A percentile compares a stretch with the other conserved stretches of the same genome.
phyloP scores from a whole-genome alignment of 2,888 invertebrate species.

The Dascillus cervinus region DNA sequence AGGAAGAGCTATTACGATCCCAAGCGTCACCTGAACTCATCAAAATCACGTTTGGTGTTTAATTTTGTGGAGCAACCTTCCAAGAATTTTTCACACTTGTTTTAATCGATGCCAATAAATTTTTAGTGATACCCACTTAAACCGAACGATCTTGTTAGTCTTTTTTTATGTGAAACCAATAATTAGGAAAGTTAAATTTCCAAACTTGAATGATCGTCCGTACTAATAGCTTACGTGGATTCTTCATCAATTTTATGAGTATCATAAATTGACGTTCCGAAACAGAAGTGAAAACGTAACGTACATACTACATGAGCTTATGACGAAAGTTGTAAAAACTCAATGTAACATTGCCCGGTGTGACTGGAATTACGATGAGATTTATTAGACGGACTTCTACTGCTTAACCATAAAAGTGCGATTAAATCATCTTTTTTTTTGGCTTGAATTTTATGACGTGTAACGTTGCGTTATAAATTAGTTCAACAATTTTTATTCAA shows the following conservation, averaged over 20 bases:
- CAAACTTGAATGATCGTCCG: slow-evolving; percentile 6
- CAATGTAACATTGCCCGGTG: slow-evolving; percentile 2
- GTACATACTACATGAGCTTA: background rate
- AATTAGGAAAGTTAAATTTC: slow-evolving; percentile 10
- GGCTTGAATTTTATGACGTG: slow-evolving; percentile 8
- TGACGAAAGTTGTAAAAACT: slow-evolving; percentile 10
- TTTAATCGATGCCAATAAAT: too few relatives aligned
- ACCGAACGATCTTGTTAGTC: too few relatives aligned
- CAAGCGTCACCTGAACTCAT: too few relatives aligned
- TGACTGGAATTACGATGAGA: slow-evolving; percentile 9
- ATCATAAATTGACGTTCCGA: slow-evolving; percentile 13
- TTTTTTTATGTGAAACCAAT: slow-evolving; percentile 13
- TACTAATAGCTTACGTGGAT: slow-evolving; percentile 12
- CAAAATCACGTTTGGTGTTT: too few relatives aligned
- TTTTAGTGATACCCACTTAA: too few relatives aligned
- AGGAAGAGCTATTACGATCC: too few relatives aligned
- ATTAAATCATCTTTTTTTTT: slow-evolving; percentile 8
- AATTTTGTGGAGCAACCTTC: too few relatives aligned
- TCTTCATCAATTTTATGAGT: slow-evolving; percentile 11
- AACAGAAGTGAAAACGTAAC: slow-evolving; percentile 11
- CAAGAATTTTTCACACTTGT: too few relatives aligned
- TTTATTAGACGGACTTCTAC: slow-evolving; percentile 9
- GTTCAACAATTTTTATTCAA: background rate
- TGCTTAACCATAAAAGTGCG: slow-evolving; percentile 10
- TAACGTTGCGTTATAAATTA: slow-evolving; percentile 8